These are phyloP conservation scores for Eristalis arbustorum DNA, from an alignment of 2,888 invertebrate species.

Conservation along the genomic window DNA sequence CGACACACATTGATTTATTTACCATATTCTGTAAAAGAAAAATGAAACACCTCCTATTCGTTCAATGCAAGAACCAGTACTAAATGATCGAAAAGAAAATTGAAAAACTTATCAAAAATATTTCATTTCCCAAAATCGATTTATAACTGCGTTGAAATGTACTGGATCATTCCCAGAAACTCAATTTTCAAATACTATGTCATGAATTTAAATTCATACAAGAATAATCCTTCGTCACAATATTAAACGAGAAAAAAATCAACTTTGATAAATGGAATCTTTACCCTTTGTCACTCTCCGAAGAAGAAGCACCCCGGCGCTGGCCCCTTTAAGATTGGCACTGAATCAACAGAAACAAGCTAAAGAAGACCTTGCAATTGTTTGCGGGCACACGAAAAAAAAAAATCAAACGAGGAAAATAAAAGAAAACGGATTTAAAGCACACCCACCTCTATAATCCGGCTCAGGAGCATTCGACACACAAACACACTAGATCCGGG, in stretches of 20 bases:
- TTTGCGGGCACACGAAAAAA: slow-evolving; percentile 17
- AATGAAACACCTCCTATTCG: no score
- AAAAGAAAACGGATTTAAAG: slow-evolving; percentile 57
- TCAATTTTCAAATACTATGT: background rate
- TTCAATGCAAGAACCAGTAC: no score
- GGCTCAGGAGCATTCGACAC: slow-evolving; percentile 20
- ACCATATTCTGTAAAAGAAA: no score
- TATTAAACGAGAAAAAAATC: slow-evolving; percentile 28
- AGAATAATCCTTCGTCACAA: slow-evolving; percentile 4
- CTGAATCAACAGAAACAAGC: slow-evolving; percentile 30
- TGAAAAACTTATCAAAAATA: background rate
- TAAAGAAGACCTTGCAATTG: slow-evolving; percentile 25
- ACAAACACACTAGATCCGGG: background rate
- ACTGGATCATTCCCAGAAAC: background rate
- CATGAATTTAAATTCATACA: background rate
- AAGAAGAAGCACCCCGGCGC: background rate
- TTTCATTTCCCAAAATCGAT: no score
- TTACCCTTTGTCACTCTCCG: slow-evolving; percentile 39
- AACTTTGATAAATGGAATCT: slow-evolving; percentile 51
- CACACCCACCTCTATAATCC: slow-evolving; percentile 55
- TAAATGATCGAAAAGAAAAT: no score
- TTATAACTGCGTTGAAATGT: no score
- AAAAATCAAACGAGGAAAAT: slow-evolving; percentile 23
- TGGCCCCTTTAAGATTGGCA: slow-evolving; percentile 5
- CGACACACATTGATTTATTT: no score